Conservation (phyloP, 2,113 vertebrate species). For the Melanerpes aurifrons region DNA sequence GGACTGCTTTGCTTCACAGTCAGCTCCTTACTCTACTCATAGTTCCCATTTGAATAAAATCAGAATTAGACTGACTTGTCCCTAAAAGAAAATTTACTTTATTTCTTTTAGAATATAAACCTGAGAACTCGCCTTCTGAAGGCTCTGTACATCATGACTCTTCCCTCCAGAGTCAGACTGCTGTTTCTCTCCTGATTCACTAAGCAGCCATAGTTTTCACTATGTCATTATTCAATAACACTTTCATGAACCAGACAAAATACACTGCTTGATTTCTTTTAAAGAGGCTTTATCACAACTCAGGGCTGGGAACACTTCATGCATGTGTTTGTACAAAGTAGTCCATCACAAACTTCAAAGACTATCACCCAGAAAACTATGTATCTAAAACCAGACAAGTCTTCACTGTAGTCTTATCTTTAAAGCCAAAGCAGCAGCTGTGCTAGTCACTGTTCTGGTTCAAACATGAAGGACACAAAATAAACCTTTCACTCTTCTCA, state of each 20-base stretch:
- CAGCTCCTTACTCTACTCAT: background rate
- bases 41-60: background rate
- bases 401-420: background rate
- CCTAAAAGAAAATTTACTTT: background rate
- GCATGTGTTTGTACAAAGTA: conserved; percentile 21
- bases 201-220: background rate
- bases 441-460: background rate
- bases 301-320: conserved; percentile 14
- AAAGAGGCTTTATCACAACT: conserved; percentile 38
- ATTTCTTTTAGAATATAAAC: background rate
- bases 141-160: background rate
- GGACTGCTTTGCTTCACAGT: background rate
- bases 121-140: background rate
- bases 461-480: background rate
- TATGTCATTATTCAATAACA: background rate
- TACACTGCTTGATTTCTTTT: conserved; percentile 12
- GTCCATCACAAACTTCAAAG: conserved; percentile 44
- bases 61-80: background rate
- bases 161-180: background rate
- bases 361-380: background rate
- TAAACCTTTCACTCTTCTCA: background rate
- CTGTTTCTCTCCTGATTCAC: background rate
- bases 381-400: background rate
- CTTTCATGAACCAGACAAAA: conserved; percentile 30
- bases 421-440: background rate